Evolutionary conservation across 2,797 vertebrate genomes (phyloP), one percentile per base, ranked within the genome.

Genomic region (Cynodonichthys magdalenae): DNA sequence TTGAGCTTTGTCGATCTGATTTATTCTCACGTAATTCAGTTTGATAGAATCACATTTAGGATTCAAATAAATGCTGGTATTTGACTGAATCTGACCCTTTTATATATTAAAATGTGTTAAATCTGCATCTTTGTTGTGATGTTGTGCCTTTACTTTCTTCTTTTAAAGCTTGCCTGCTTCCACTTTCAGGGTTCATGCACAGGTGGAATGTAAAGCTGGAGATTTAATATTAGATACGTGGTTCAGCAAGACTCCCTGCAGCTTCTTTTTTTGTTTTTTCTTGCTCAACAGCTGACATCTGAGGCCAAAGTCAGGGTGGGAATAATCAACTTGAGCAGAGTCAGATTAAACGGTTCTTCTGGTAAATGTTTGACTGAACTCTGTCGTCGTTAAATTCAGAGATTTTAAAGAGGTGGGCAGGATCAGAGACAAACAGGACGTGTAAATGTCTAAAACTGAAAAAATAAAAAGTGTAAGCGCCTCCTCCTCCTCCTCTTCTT

Each of bases 401-500:
- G 27, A 34, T 15, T n/a, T 14, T 3, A n/a, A 56, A 48, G 60
- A 44, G 9, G 31, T 61, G 67, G 77, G 74, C 72, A 60, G 66
- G 66, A 68, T 68, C 17, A 31, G 49, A 74, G 59, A 15, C 6
- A 10, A 63, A n/a, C 9, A 14, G 31, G 39, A 41, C 45, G 69
- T 56, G 4, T 63, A 46, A 75, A 74, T 0, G 53, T 59, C 53
- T 2, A 46, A 41, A 34, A 46, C 59, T 44, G 52, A 77, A 53
- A 65, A 36, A 9, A 15, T 64, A 44, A 48, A 44, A 4, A 34
- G 50, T 49, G 60, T 4, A 59, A 64, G 49, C 9, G 55, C 3
- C 63, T 59, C 51, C 65, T 48, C 70, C 72, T 68, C 67, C 60
- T 63, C 51, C 66, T 79, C 29, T 7, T 31, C 31, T 9, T 31